Conservation (phyloP, 2,888 invertebrate genomes). For the Chrysodeixis includens region DNA sequence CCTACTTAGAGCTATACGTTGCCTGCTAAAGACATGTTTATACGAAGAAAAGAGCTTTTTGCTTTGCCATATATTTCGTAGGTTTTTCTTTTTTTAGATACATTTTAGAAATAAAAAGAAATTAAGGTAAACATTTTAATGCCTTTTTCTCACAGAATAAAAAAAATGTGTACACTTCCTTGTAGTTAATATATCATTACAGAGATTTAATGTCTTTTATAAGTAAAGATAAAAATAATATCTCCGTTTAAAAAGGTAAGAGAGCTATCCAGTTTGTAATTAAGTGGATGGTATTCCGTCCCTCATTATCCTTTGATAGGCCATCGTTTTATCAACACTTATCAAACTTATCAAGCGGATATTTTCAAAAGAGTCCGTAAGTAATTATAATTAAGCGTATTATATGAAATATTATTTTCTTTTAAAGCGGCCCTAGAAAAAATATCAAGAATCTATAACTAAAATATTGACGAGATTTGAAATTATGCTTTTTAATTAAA, state of each 20-base stretch:
- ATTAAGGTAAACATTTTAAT: too few relatives aligned
- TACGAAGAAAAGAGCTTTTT: neutral
- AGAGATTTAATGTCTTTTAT: too few relatives aligned
- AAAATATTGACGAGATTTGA: neutral
- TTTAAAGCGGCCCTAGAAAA: slow-evolving; percentile 7
- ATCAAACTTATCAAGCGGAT: slow-evolving; percentile 24
- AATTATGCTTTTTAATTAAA: neutral
- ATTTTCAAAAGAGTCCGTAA: slow-evolving; percentile 26
- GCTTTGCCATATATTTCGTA: neutral
- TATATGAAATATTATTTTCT: slow-evolving; percentile 26
- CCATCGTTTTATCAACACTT: slow-evolving; percentile 53
- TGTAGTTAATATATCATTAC: too few relatives aligned
- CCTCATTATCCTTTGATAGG: slow-evolving; percentile 41
- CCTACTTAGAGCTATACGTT: slow-evolving; percentile 13
- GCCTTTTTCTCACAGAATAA: too few relatives aligned
- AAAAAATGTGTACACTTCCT: too few relatives aligned
- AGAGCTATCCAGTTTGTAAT: slow-evolving; percentile 31
- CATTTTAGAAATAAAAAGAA: too few relatives aligned
- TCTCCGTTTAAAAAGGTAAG: slow-evolving; percentile 14
- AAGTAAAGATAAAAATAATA: neutral
- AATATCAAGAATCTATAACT: slow-evolving; percentile 33
- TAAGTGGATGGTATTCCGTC: slow-evolving; percentile 17
- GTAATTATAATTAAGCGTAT: slow-evolving; percentile 38
- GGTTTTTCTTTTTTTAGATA: too few relatives aligned
- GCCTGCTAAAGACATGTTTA: neutral